Conservation (phyloP, 2,888 invertebrate genomes). For the Lasioglossum calceatum region DNA sequence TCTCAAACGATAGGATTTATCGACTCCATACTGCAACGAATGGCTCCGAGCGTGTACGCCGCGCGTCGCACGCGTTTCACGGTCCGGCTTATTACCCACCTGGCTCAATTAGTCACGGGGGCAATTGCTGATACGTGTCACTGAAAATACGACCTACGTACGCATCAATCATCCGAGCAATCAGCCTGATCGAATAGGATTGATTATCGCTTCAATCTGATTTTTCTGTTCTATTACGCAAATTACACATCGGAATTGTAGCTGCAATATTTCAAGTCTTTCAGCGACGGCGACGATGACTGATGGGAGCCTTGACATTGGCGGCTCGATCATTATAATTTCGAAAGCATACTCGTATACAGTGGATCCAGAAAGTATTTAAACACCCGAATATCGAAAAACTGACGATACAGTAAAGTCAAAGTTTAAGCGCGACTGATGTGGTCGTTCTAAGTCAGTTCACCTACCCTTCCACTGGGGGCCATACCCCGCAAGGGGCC, state of each 20-base stretch:
- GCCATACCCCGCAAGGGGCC: too few relatives aligned
- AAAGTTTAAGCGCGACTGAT: too few relatives aligned
- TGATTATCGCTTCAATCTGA: not conserved
- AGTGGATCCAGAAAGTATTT: not conserved
- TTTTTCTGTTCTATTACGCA: slow-evolving; percentile 3
- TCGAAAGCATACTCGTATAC: not conserved
- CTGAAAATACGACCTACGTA: slow-evolving; percentile 12
- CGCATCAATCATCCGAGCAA: slow-evolving; percentile 14
- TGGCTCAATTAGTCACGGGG: slow-evolving; percentile 36
- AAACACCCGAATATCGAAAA: too few relatives aligned
- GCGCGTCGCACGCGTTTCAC: slow-evolving; percentile 3
- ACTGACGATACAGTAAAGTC: too few relatives aligned
- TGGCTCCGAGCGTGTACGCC: slow-evolving; percentile 12
- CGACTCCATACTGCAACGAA: slow-evolving; percentile 8
- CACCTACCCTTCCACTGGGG: too few relatives aligned
- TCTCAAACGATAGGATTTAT: slow-evolving; percentile 41
- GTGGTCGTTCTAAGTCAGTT: too few relatives aligned
- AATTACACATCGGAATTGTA: not conserved
- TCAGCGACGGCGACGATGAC: not conserved
- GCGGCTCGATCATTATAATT: not conserved
- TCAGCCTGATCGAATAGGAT: not conserved
- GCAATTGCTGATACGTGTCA: slow-evolving; percentile 15
- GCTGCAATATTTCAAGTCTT: not conserved
- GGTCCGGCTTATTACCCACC: slow-evolving; percentile 22
- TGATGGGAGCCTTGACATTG: not conserved